A percentile compares a stretch with the other conserved stretches of the same genome.
phyloP scores from a whole-genome alignment of 2,113 vertebrate genomes.

The Sander lucioperca region DNA sequence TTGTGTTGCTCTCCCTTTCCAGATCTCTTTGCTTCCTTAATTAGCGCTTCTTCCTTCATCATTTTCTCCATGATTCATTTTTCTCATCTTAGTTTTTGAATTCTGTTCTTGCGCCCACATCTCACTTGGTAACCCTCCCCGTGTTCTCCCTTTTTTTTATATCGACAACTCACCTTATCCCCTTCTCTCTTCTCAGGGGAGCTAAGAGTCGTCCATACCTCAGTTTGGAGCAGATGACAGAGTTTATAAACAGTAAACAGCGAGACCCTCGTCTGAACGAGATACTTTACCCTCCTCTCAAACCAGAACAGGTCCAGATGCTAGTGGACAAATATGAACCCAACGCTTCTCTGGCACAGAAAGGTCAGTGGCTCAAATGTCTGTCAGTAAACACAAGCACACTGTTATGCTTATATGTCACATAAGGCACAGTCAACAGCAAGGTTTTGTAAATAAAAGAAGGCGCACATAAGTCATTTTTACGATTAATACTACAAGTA shows the following conservation, averaged over 20 bases:
- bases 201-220: conserved; percentile 94
- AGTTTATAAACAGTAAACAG: conserved; percentile 96
- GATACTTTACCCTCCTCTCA: conserved; percentile 97
- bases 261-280: conserved; percentile 96
- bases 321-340: conserved; percentile 98
- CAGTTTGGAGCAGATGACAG: conserved; percentile 95
- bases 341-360: conserved; percentile 88
- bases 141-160: neutral
- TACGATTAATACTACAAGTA: neutral
- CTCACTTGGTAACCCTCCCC: neutral
- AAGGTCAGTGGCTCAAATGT: conserved; percentile 87
- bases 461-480: neutral
- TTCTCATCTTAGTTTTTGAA: conserved; percentile 12
- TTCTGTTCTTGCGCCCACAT: neutral
- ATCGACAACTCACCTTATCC: neutral
- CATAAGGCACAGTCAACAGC: neutral
- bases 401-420: conserved; percentile 12
- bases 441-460: neutral
- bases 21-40: conserved; percentile 31
- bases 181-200: conserved; percentile 82
- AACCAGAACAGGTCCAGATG: conserved; percentile 95
- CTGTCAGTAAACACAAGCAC: conserved; percentile 16
- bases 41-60: conserved; percentile 38
- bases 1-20: conserved; percentile 17
- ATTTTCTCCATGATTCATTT: conserved; percentile 20